phyloP scores from a whole-genome alignment of 2,888 invertebrate genomes.

The Apoda limacodes region DNA sequence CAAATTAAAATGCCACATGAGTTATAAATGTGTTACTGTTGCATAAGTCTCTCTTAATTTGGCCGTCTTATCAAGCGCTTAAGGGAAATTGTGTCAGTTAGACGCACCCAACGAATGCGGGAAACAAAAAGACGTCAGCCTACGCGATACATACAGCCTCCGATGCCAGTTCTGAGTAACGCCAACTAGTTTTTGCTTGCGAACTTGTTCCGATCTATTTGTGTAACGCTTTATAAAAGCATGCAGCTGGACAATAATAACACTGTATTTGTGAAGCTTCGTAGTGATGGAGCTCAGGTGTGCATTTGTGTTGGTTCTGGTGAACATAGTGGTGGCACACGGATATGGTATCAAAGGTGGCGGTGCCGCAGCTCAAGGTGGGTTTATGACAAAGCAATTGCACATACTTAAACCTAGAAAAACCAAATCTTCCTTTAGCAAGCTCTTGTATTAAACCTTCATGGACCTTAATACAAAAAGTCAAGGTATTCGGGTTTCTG shows the following conservation, averaged over 20 bases:
- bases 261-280: conserved; percentile 56
- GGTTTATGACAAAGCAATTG: too few species aligned
- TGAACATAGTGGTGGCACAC: conserved; percentile 37
- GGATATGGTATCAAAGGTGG: conserved; percentile 54
- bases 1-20: too few species aligned
- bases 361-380: conserved; percentile 49
- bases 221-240: conserved; percentile 63
- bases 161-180: conserved; percentile 41
- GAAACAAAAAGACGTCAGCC: conserved; percentile 42
- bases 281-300: conserved; percentile 52
- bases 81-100: too few species aligned
- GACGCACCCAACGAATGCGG: too few species aligned
- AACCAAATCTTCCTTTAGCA: too few species aligned
- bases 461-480: too few species aligned
- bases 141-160: conserved; percentile 41
- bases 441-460: too few species aligned
- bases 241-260: conserved; percentile 36
- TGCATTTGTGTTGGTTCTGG: conserved; percentile 38
- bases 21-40: too few species aligned
- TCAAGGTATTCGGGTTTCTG: too few species aligned
- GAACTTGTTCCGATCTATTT: conserved; percentile 49
- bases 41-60: too few species aligned
- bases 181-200: conserved; percentile 57
- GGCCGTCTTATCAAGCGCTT: too few species aligned
- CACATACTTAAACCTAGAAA: too few species aligned